Percentiles rank a stretch among this genome's conserved stretches.
Conservation (phyloP, 2,888 invertebrate species). For the Campoplex nolae region DNA sequence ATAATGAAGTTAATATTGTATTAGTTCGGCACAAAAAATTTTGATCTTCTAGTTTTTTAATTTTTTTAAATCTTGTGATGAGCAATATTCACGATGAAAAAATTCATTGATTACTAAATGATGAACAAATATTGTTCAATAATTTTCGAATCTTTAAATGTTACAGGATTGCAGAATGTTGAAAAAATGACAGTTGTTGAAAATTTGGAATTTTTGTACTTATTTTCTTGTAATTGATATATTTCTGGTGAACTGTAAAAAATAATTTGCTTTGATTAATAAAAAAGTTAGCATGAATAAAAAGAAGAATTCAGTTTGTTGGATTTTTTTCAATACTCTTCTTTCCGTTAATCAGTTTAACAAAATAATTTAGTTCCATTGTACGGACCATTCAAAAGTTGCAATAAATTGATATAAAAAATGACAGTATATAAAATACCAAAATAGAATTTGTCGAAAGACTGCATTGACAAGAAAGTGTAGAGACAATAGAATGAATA, state of each 20-base stretch:
- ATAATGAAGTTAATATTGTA: neutral
- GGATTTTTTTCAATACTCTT: neutral
- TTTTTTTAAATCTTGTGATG: neutral
- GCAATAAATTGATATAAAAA: neutral
- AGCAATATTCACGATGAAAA: neutral
- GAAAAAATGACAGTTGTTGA: neutral
- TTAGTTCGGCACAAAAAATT: neutral
- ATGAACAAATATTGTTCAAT: neutral
- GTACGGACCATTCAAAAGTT: neutral
- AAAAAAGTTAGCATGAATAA: neutral
- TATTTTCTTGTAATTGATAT: neutral
- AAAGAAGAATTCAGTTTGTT: neutral
- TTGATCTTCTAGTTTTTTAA: neutral
- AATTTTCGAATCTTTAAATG: neutral
- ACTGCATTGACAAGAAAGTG: too few species aligned
- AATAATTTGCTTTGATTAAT: neutral
- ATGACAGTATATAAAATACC: neutral
- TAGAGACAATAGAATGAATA: neutral
- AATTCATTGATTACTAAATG: neutral
- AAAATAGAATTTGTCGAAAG: too few species aligned
- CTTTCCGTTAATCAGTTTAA: neutral
- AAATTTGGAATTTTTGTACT: neutral
- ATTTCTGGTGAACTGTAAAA: neutral
- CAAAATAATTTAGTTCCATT: neutral
- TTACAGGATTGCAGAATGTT: neutral